Conservation (phyloP, 1,140 invertebrate genomes). For the Drosophila rhopaloa region DNA sequence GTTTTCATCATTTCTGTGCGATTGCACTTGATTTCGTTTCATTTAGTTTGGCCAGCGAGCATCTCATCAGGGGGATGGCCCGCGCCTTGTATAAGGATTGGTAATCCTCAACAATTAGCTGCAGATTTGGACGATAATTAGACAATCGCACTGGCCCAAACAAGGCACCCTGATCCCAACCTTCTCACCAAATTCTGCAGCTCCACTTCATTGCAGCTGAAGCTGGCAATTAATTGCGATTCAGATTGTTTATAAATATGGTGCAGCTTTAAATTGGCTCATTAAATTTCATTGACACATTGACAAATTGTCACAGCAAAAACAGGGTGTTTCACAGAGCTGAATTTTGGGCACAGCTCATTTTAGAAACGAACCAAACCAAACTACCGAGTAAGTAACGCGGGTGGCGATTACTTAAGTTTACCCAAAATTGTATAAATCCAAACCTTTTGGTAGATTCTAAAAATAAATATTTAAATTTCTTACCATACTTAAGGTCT, state of each 20-base stretch:
- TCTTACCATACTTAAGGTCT: too few species aligned
- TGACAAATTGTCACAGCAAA: slow-evolving; percentile 58
- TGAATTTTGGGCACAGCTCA: too few species aligned
- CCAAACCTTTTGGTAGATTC: not conserved
- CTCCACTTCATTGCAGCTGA: slow-evolving; percentile 15
- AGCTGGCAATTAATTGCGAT: slow-evolving; percentile 73
- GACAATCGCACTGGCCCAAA: slow-evolving; percentile 35
- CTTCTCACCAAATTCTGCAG: not conserved
- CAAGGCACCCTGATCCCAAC: slow-evolving; percentile 1
- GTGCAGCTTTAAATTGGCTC: slow-evolving; percentile 77
- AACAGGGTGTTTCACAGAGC: slow-evolving; percentile 8
- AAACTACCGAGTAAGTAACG: too few species aligned
- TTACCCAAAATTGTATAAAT: too few species aligned
- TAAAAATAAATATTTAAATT: too few species aligned
- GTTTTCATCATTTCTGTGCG: slow-evolving; percentile 33
- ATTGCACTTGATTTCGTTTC: slow-evolving; percentile 43
- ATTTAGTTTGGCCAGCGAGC: slow-evolving; percentile 31
- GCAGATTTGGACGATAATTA: slow-evolving; percentile 57
- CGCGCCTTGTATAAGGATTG: slow-evolving; percentile 16
- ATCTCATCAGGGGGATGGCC: not conserved
- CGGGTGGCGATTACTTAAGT: too few species aligned
- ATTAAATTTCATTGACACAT: slow-evolving; percentile 81
- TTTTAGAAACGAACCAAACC: too few species aligned
- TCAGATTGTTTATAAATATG: slow-evolving; percentile 80
- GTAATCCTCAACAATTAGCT: slow-evolving; percentile 49